These are phyloP conservation scores for Rhegmatorhina hoffmannsi DNA, from an alignment of 2,113 vertebrate genomes.

Conservation along the genomic window DNA sequence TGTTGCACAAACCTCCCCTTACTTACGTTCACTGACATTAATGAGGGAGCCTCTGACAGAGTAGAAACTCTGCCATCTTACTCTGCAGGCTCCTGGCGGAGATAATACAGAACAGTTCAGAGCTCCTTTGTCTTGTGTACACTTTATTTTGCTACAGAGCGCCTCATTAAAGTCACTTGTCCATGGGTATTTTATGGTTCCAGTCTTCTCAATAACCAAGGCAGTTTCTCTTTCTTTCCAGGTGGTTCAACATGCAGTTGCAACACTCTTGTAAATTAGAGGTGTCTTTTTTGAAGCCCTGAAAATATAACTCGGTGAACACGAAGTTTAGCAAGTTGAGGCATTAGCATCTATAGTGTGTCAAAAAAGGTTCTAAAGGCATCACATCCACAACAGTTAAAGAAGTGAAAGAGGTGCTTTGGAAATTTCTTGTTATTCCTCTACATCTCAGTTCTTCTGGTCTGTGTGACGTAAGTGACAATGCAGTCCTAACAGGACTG, in stretches of 20 bases:
- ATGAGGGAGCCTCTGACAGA: neutral
- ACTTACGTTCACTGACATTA: neutral
- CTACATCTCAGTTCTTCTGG: neutral
- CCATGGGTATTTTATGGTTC: neutral
- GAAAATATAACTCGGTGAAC: neutral
- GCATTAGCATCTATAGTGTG: neutral
- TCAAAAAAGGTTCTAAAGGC: neutral
- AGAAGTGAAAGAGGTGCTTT: neutral
- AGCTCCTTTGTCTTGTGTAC: neutral
- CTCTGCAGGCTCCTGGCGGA: neutral
- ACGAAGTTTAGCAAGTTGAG: neutral
- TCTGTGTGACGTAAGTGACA: neutral
- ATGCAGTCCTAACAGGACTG: neutral
- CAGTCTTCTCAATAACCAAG: neutral
- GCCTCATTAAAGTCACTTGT: neutral
- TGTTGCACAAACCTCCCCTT: neutral
- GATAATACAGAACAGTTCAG: neutral
- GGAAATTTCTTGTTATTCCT: neutral
- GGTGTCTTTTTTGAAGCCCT: neutral
- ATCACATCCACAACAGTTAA: neutral
- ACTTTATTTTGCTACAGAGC: constrained; percentile 7
- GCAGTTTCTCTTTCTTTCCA: neutral
- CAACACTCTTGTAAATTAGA: neutral
- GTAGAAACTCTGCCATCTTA: neutral
- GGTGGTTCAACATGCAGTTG: neutral